A percentile compares a stretch with the other conserved stretches of the same genome.
Conservation (phyloP, 2,888 invertebrate genomes). For the Caenorhabditis sp. region DNA sequence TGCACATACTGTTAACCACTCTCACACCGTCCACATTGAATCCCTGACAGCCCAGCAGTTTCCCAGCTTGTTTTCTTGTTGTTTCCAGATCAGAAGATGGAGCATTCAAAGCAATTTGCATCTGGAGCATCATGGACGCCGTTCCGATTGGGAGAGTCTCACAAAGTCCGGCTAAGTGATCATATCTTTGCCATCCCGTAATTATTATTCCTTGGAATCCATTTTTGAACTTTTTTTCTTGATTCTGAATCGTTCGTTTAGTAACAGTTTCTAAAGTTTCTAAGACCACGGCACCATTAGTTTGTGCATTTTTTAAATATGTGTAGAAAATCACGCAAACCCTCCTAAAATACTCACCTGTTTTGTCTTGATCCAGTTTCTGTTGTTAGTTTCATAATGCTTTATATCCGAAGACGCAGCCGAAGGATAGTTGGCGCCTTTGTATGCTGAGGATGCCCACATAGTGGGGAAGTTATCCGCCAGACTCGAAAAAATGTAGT, state of each 20-base stretch:
- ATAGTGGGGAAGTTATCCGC: constrained; percentile 84
- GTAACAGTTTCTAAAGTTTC: too few species aligned
- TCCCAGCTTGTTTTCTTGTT: constrained; percentile 48
- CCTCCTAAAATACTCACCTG: constrained; percentile 42
- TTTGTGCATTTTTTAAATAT: too few species aligned
- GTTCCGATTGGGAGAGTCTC: constrained; percentile 80
- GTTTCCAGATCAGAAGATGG: constrained; percentile 21
- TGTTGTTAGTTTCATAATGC: constrained; percentile 80
- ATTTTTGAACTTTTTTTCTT: constrained; percentile 63
- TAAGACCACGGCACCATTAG: too few species aligned
- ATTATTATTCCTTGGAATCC: constrained; percentile 80
- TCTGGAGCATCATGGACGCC: constrained; percentile 70
- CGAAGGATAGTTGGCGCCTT: constrained; percentile 79
- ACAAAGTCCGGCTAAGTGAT: constrained; percentile 81
- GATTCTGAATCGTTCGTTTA: too few species aligned
- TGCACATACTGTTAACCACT: constrained; percentile 48
- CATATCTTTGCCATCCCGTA: constrained; percentile 81
- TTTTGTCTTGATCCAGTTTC: constrained; percentile 79
- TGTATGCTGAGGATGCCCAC: constrained; percentile 87
- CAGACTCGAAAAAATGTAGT: constrained; percentile 80
- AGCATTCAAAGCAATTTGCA: constrained; percentile 64
- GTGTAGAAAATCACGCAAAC: background rate
- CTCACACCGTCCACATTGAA: constrained; percentile 54
- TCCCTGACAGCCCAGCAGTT: constrained; percentile 56
- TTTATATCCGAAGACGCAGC: constrained; percentile 79